Evolutionary conservation across 1,140 invertebrate species (phyloP).

Genomic region (Listronotus bonariensis): DNA sequence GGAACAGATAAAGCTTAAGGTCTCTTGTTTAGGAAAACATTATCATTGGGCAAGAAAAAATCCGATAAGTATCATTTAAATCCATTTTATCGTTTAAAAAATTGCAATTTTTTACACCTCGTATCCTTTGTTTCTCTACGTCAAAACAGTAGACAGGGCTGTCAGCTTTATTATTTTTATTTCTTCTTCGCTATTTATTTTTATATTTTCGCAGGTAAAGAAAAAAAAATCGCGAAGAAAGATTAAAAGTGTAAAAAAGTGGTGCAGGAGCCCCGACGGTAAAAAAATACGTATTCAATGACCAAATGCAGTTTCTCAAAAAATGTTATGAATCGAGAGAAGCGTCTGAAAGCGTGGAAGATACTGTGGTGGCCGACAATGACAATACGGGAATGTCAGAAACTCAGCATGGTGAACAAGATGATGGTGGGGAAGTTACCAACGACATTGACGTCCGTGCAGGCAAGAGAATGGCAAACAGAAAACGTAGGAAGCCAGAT

Average conservation of each 20-base stretch:
- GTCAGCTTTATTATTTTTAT: too few species aligned
- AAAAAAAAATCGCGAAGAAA: constrained; percentile 16
- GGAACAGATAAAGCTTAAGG: too few species aligned
- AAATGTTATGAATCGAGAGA: constrained; percentile 16
- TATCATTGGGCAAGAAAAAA: too few species aligned
- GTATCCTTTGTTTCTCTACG: too few species aligned
- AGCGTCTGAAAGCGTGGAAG: neutral
- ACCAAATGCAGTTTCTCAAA: constrained; percentile 24
- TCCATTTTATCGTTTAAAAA: too few species aligned
- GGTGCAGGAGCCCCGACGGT: constrained; percentile 5
- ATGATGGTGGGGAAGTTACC: constrained; percentile 14
- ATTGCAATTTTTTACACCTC: too few species aligned
- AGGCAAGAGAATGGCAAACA: constrained; percentile 1
- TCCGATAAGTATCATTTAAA: too few species aligned
- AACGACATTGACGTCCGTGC: constrained; percentile 11
- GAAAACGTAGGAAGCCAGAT: constrained; percentile 16
- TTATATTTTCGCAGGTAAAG: constrained; percentile 5
- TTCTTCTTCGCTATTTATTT: too few species aligned
- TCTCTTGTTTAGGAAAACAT: too few species aligned
- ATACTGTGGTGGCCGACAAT: too few species aligned
- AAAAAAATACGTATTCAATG: constrained; percentile 14
- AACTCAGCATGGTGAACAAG: constrained; percentile 7
- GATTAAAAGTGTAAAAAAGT: constrained; percentile 14
- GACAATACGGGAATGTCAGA: too few species aligned
- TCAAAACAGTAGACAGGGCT: too few species aligned